Evolutionary conservation across 2,888 invertebrate species (phyloP).

Genomic region (Spodoptera picta): DNA sequence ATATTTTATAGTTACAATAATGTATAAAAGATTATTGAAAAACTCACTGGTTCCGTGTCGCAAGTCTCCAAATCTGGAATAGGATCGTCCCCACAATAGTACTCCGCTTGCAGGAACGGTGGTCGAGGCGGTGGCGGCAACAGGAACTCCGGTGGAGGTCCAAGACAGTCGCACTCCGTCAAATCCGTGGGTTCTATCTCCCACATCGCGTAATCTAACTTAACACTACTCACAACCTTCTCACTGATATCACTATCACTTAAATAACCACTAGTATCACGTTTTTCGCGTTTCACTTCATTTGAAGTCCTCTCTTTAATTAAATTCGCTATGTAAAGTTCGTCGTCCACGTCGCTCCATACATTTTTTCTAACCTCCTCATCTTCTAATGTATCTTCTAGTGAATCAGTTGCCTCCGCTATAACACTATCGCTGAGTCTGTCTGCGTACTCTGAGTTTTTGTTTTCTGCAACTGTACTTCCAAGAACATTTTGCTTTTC

Average conservation of each 20-base stretch:
- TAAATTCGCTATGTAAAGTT: constrained; percentile 85
- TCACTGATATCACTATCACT: constrained; percentile 86
- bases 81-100: constrained; percentile 92
- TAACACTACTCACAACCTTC: constrained; percentile 88
- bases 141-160: constrained; percentile 92
- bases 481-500: constrained; percentile 61
- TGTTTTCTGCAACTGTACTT: constrained; percentile 54
- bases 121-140: constrained; percentile 93
- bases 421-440: constrained; percentile 67
- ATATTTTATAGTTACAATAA: too few species aligned
- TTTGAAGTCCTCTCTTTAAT: constrained; percentile 83
- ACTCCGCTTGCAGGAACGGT: constrained; percentile 91
- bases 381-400: constrained; percentile 65
- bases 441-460: constrained; percentile 40
- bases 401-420: constrained; percentile 66
- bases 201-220: constrained; percentile 91
- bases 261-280: constrained; percentile 78
- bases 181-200: constrained; percentile 91
- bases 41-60: constrained; percentile 93
- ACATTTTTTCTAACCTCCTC: constrained; percentile 82
- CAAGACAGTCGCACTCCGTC: constrained; percentile 93
- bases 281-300: constrained; percentile 82
- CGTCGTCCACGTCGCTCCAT: constrained; percentile 86
- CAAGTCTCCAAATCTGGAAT: constrained; percentile 92
- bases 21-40: constrained; percentile 1